Evolutionary conservation across 2,797 vertebrate genomes (phyloP).

Genomic region (Geotrypetes seraphini): DNA sequence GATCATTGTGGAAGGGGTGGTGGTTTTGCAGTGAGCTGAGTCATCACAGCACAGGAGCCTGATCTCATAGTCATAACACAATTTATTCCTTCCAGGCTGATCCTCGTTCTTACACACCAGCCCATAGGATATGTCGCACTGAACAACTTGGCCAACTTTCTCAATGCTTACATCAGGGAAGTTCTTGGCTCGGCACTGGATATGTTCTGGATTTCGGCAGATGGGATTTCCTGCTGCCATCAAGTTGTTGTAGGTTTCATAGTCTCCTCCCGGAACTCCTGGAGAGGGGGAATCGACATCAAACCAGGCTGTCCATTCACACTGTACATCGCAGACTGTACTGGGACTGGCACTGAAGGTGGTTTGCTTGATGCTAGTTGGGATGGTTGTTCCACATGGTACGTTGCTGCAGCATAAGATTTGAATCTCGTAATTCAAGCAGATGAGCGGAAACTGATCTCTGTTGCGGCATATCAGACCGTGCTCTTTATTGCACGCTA

Average conservation of each 20-base stretch:
- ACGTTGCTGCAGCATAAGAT: neutral
- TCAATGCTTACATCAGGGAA: constrained; percentile 26
- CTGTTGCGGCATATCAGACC: constrained; percentile 24
- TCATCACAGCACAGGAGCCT: rapidly evolving
- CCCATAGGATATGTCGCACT: constrained; percentile 21
- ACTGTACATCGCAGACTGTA: constrained; percentile 9
- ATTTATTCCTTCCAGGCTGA: no score
- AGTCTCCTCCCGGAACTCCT: neutral
- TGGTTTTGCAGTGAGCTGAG: neutral
- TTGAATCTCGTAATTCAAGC: neutral
- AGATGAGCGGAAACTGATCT: rapidly evolving
- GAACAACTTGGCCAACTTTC: constrained; percentile 23
- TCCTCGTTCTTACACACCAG: neutral
- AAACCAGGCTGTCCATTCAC: constrained; percentile 14
- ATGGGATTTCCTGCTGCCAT: constrained; percentile 25
- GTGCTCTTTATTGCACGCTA: constrained; percentile 17
- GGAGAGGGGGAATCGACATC: constrained; percentile 1
- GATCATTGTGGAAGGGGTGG: rapidly evolving
- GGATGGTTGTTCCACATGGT: neutral
- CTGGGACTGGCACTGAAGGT: constrained; percentile 22
- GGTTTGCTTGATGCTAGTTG: rapidly evolving
- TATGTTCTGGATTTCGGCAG: constrained; percentile 9
- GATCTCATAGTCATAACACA: neutral
- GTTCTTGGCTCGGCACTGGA: constrained; percentile 35
- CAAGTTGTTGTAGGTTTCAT: constrained; percentile 16